phyloP scores from a whole-genome alignment of 2,888 invertebrate genomes.

The Drosophila mercatorum region DNA sequence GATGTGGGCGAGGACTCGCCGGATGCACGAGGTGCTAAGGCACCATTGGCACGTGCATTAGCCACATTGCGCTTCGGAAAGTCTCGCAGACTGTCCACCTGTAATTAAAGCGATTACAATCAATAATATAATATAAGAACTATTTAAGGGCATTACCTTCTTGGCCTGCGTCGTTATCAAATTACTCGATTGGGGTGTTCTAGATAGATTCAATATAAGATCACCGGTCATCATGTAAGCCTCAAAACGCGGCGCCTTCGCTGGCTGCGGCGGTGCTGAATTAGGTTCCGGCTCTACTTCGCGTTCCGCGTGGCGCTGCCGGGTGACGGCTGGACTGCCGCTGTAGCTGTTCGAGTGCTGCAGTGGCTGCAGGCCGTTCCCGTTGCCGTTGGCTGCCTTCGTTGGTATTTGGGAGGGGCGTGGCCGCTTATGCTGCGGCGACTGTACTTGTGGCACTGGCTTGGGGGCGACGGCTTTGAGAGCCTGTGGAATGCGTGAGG shows the following conservation, averaged over 20 bases:
- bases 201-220: constrained; percentile 95
- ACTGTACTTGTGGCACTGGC: constrained; percentile 81
- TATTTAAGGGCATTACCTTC: constrained; percentile 74
- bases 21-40: constrained; percentile 84
- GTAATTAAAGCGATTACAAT: background rate
- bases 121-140: background rate
- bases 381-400: constrained; percentile 74
- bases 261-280: constrained; percentile 82
- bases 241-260: constrained; percentile 89
- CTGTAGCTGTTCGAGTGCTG: constrained; percentile 80
- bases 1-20: constrained; percentile 85
- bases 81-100: constrained; percentile 84
- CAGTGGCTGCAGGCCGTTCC: constrained; percentile 59
- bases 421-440: constrained; percentile 83
- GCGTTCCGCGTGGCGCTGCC: constrained; percentile 57
- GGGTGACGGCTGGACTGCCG: constrained; percentile 67
- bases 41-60: constrained; percentile 82
- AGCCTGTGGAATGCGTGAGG: constrained; percentile 87
- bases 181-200: constrained; percentile 89
- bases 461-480: constrained; percentile 81
- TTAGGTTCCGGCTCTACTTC: constrained; percentile 76
- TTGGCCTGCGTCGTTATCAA: constrained; percentile 86
- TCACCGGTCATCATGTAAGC: constrained; percentile 99
- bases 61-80: constrained; percentile 79
- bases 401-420: constrained; percentile 84